Conservation (phyloP, 2,797 vertebrate genomes). For the Acomys russatus region DNA sequence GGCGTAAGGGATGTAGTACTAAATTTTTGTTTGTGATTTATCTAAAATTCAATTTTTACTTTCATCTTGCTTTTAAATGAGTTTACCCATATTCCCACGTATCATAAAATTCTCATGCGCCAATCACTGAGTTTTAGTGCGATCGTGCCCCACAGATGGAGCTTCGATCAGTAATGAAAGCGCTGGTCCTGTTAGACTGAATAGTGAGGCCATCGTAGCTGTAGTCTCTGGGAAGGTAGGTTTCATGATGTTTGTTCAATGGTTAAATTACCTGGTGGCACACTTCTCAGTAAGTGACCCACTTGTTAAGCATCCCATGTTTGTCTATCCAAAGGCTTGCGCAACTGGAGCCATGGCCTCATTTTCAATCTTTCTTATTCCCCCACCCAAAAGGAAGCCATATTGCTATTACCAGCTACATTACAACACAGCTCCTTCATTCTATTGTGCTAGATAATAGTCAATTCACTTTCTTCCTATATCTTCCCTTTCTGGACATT, state of each 20-base stretch:
- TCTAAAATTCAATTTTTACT: conserved; percentile 15
- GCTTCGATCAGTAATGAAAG: not conserved
- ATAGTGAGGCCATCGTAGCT: not conserved
- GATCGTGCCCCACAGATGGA: no score
- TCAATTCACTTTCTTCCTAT: not conserved
- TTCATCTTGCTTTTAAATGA: not conserved
- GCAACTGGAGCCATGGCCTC: not conserved
- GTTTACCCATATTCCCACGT: not conserved
- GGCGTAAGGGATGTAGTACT: not conserved
- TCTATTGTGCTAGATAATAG: not conserved
- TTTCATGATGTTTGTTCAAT: not conserved
- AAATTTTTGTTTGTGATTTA: conserved; percentile 18
- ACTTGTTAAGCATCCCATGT: not conserved
- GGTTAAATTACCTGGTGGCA: not conserved
- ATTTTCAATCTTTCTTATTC: not conserved
- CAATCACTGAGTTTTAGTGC: not conserved
- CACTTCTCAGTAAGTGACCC: not conserved
- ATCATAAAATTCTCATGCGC: not conserved
- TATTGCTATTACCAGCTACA: not conserved
- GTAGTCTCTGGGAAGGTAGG: not conserved
- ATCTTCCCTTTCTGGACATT: not conserved
- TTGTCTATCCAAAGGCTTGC: not conserved
- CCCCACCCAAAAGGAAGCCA: not conserved
- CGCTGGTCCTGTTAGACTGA: not conserved
- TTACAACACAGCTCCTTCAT: not conserved